Evolutionary conservation across 2,113 vertebrate genomes (phyloP), one percentile per base, ranked within the genome.

Genomic region (Pheucticus melanocephalus): DNA sequence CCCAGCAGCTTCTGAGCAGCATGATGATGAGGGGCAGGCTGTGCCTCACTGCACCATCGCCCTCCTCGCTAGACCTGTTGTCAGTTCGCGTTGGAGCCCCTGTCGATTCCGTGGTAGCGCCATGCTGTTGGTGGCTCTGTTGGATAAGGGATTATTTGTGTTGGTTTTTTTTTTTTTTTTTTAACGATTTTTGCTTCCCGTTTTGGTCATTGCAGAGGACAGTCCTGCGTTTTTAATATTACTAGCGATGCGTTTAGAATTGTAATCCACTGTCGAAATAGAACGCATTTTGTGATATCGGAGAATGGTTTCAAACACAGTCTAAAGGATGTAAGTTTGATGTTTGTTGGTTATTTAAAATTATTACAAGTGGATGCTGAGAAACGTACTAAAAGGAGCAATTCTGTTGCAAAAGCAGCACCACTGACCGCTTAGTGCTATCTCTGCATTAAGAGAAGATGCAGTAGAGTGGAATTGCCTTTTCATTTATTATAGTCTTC

Each of bases 1-100:
- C 72, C 90, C 90, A 90, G 94, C 95, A 92, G 95, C 68, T 81
- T 82, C 94, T 89, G 91, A 95, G 86, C 93, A 90, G 91, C 95
- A 91, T 94, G 96, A 82, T 94, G 95, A 89, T 95, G 94, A 92
- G 94, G 94, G 90, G 83, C 95, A 80, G 83, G 91, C 92, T 86
- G 87, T 82, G 73, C 89, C 77, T 95, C 80, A 77, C 92, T 93
- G 94, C 91, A 88, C 83, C 95, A 94, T 92, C 73, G 65, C 44
- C 69, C 88, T 78, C 77, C 70, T 68, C 27, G 72, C 75, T 73
- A 79, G 82, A 91, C 94, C 85, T 92, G 81, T 69, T 89, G 87
- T 92, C 77, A 56, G 82, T 45, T 90, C 91, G 9, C 45, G 21
- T 57, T 61, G 60, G 80, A 96, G 69, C 78, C 65, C 51, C 60